Conservation (phyloP, 2,113 vertebrate genomes). For the Addax nasomaculatus region DNA sequence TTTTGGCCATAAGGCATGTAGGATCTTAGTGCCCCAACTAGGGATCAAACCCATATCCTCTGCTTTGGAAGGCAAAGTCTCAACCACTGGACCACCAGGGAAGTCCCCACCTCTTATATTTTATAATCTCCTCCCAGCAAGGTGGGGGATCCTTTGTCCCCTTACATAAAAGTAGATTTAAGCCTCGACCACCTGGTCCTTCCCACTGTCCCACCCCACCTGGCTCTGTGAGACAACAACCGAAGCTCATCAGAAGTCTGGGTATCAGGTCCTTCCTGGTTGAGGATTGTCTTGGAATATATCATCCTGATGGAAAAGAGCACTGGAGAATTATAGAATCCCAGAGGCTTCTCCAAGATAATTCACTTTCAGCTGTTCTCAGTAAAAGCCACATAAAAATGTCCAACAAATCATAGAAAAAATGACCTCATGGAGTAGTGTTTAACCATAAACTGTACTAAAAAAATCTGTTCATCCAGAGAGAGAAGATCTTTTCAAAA, state of each 20-base stretch:
- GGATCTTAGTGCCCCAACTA: background rate
- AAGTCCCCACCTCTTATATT: background rate
- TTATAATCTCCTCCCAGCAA: background rate
- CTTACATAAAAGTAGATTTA: background rate
- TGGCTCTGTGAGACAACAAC: background rate
- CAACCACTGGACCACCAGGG: background rate
- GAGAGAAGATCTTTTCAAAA: slow-evolving; percentile 49
- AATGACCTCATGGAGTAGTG: slow-evolving; percentile 44
- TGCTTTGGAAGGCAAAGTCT: background rate
- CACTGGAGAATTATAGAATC: slow-evolving; percentile 44
- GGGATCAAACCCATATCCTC: background rate
- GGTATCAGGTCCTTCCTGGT: slow-evolving; percentile 3
- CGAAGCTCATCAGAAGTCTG: slow-evolving; percentile 13
- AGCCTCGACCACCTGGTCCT: background rate
- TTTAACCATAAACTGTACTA: slow-evolving; percentile 52
- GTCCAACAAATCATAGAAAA: slow-evolving; percentile 66
- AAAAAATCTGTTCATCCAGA: slow-evolving; percentile 49
- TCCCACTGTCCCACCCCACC: background rate
- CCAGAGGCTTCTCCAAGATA: slow-evolving; percentile 54
- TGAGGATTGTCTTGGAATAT: background rate
- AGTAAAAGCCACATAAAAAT: slow-evolving; percentile 63
- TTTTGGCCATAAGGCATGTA: background rate
- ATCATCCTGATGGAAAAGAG: background rate
- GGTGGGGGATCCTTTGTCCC: background rate
- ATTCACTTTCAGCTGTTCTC: slow-evolving; percentile 65